These are phyloP conservation scores for Hylaeus anthracinus DNA, from an alignment of 1,140 invertebrate genomes.

Conservation along the genomic window DNA sequence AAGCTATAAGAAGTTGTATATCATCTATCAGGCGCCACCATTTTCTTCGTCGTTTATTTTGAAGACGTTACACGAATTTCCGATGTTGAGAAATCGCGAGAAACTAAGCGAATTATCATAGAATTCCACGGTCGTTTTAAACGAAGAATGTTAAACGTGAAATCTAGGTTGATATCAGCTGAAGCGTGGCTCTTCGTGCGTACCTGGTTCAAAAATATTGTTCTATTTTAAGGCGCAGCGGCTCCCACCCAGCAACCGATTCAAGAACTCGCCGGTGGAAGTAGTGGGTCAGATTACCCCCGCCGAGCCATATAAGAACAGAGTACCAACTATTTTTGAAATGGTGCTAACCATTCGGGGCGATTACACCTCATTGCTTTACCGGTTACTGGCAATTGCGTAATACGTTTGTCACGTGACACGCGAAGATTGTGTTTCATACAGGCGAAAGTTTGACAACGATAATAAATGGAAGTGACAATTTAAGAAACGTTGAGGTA, in stretches of 20 bases:
- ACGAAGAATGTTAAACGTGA: neutral
- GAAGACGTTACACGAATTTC: too few relatives aligned
- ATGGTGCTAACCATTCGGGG: conserved; percentile 59
- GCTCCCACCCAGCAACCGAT: conserved; percentile 59
- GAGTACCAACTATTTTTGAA: conserved; percentile 77
- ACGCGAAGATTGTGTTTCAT: neutral
- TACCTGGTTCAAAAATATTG: conserved; percentile 75
- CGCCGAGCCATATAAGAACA: conserved; percentile 79
- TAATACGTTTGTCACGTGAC: conserved; percentile 31
- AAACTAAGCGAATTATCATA: neutral
- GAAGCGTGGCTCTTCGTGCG: conserved; percentile 36
- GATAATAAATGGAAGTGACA: neutral
- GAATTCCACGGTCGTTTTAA: neutral
- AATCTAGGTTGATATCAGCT: conserved; percentile 64
- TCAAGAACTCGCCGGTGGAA: conserved; percentile 59
- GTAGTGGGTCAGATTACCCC: conserved; percentile 76
- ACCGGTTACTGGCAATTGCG: conserved; percentile 38
- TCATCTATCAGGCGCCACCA: too few relatives aligned
- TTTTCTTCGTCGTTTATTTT: too few relatives aligned
- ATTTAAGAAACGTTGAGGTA: neutral
- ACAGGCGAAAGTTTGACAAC: too few relatives aligned
- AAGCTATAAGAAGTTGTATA: too few relatives aligned
- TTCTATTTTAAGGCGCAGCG: conserved; percentile 73
- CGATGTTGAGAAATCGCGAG: neutral
- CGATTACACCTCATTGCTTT: conserved; percentile 37